Base-by-base conservation (phyloP, 2,888 invertebrate species). In the Trypoxylon attenuatum region DNA sequence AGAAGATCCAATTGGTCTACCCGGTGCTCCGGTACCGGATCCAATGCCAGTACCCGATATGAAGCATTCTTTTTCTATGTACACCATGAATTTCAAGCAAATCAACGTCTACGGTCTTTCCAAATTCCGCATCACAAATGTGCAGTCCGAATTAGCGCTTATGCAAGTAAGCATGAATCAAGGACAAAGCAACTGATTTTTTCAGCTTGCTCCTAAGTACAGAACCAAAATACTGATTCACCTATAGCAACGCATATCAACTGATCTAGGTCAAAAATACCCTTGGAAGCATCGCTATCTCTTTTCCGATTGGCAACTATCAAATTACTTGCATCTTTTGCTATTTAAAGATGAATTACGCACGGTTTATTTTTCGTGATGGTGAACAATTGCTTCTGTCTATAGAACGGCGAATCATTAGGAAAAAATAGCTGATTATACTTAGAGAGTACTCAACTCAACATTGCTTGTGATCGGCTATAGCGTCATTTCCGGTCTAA, bases 21-120 rank as follows among this genome's bases (percentile, higher is more conserved):
- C 96, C 0, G 93, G 93, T 0, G 92, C 91, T 0, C 91, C 92
- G 0, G 90, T 96, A 51, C 94, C 94, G 0, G 96, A 96, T 82
- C 96, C 96, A 0, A 91, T 94, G 88, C 87, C 90, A 0, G 92
- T 96, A 19, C 95, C 95, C 0, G 92, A 94, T 72, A 91, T 94
- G 87, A 91, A 90, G 55, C 92, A 94, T 77, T 91, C 92, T 1
- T 89, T 95, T 69, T 91, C 92, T 0, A 89, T 92, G 54, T 91
- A 91, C 25, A 92, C 90, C 5, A 90, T 96, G 84, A 88, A 90
- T 73, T 94, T 96, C 86, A 91, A 90, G 78, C 89, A 93, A 68
- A 91, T 93, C 4, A 90, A 91, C 53, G 90, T 95, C 0, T 90
- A 93, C 76, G 96, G 96, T 1, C 87, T 96, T 57, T 93, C 93